Base-by-base conservation (phyloP, 2,888 invertebrate genomes). In the Nemoura dubitans region DNA sequence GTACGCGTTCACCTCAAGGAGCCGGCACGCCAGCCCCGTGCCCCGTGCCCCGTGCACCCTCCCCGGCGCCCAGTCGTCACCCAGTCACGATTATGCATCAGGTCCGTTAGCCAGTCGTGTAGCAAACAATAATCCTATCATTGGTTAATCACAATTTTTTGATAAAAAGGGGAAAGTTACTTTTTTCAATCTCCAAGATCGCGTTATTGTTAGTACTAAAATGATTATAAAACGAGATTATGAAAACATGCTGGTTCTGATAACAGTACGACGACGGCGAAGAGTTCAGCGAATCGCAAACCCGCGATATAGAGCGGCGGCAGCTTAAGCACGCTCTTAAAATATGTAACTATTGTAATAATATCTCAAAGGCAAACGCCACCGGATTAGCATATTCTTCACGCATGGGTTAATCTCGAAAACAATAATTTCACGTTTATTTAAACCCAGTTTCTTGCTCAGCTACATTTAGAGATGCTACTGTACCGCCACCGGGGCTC, bases 81-180 rank as follows among this genome's bases (percentile, higher is more conserved):
- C 83, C 36, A 42, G 43, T 83, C 28, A 78, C 30, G 30, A 83
- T 42, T 16, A 83, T 83, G 30, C 26, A 42, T 16, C 42, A n/a
- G n/a, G 83, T 43, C 25, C 83, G 21, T 83, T 83, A 83, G 26
- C 83, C 27, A 26, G 3, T 43, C 83, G 83, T 42, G 83, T 83
- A 36, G 83, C 36, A 83, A 83, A 83, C 83, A 83, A 83, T 83
- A 83, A 83, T 83, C 83, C 43, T 83, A 21, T 78, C 27, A 42
- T 83, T 42, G 83, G 83, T 42, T 83, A 42, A 83, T 83, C 83
- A 42, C n/a, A 83, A 36, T 83, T 26, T 83, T n/a, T 43, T 42
- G n/a, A 2, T 2, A 83, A 42, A 83, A 42, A 30, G 83, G 83
- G 83, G 43, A 42, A 43, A 10, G 3, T 21, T 83, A n/a, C 16